Percentiles rank a stretch among this genome's conserved stretches.
These are phyloP conservation scores for Istiophorus platypterus DNA, from an alignment of 2,113 vertebrate species.

Conservation along the genomic window DNA sequence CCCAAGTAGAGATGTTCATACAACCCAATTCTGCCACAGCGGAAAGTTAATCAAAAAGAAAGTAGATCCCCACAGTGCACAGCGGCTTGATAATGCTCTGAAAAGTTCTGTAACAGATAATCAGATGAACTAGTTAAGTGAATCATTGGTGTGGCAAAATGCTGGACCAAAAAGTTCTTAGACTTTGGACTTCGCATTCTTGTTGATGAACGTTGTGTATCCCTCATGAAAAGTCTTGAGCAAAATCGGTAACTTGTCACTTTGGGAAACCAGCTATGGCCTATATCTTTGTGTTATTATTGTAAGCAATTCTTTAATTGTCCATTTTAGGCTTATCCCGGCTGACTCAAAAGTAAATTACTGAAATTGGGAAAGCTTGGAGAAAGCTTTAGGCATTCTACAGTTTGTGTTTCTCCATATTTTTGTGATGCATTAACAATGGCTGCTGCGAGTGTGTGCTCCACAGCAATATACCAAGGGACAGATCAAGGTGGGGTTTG, in stretches of 20 bases:
- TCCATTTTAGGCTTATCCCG: slow-evolving; percentile 90
- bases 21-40: slow-evolving; percentile 84
- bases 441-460: slow-evolving; percentile 98
- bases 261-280: slow-evolving; percentile 87
- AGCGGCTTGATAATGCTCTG: slow-evolving; percentile 53
- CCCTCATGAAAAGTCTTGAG: slow-evolving; percentile 80
- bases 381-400: slow-evolving; percentile 90
- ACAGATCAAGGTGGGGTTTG: slow-evolving; percentile 92
- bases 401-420: slow-evolving; percentile 87
- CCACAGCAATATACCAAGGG: slow-evolving; percentile 94
- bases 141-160: neutral
- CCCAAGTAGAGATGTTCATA: slow-evolving; percentile 81
- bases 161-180: neutral
- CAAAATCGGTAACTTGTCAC: slow-evolving; percentile 77
- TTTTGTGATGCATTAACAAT: slow-evolving; percentile 88
- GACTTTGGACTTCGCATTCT: slow-evolving; percentile 74
- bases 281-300: slow-evolving; percentile 97
- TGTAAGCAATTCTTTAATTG: slow-evolving; percentile 78
- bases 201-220: slow-evolving; percentile 86
- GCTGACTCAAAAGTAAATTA: slow-evolving; percentile 91
- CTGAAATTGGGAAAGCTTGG: slow-evolving; percentile 92
- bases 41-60: slow-evolving; percentile 78
- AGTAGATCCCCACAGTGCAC: slow-evolving; percentile 78
- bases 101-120: slow-evolving; percentile 44
- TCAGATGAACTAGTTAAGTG: slow-evolving; percentile 41